Base-by-base conservation (phyloP, 2,113 vertebrate genomes). In the Corydoras sp. region DNA sequence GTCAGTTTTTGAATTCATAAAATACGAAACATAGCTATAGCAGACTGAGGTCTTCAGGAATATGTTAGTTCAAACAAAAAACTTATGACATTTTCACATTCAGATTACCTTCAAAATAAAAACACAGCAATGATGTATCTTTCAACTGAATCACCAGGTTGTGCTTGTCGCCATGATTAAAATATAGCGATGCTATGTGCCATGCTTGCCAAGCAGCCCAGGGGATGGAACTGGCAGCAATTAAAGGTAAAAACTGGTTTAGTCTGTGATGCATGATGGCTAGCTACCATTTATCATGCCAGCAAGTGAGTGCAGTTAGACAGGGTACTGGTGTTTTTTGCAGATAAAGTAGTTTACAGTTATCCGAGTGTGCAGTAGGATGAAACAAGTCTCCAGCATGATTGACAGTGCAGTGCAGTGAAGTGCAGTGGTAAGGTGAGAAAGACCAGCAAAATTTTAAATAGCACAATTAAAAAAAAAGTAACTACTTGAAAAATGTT, bases 101-200 rank as follows among this genome's bases (percentile, higher is more conserved):
- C 30, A 2, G 14, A 55, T 15, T 15, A 35, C 13, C 12, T 55
- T 53, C 14, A 29, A 53, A 65, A 65, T 65, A 53, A 54, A 65
- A 53, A 65, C 8, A 7, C 50, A 64, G 13, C 51, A 53, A 1
- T 53, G 10, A 53, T 53, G 13, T 3, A 53, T 53, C 3, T 53
- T 53, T 53, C 51, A 53, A 12, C 9, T 53, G 51, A 53, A 53
- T 56, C 54, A n/a, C 54, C 13, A 7, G 6, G 14, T 13, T n/a
- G 54, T 55, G 12, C 4, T 32, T 55, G 10, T 10, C 10, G 24
- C 9, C 30, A 55, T 9, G 13, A 15, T 31, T 55, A 29, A 31
- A 56, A 67, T 55, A 9, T 67, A 67, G 13, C 54, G 5, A n/a
- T 65, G 24, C 9, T 24, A 54, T 65, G 50, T 15, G 53, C 31